Conservation (phyloP, 1,140 invertebrate species). For the Drosophila aff. region DNA sequence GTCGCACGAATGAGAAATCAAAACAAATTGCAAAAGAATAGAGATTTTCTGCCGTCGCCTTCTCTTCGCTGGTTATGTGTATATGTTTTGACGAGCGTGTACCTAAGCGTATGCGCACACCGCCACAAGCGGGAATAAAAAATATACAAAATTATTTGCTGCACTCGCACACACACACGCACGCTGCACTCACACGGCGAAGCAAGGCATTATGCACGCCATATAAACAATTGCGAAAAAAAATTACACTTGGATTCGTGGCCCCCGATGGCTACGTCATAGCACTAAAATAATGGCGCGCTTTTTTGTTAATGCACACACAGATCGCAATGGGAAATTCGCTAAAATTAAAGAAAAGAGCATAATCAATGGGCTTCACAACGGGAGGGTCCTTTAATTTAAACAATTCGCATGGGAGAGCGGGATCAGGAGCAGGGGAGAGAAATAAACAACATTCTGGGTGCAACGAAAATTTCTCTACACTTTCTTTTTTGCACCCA, state of each 20-base stretch:
- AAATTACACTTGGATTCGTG: slow-evolving; percentile 58
- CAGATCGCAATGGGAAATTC: slow-evolving; percentile 40
- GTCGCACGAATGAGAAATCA: slow-evolving; percentile 76
- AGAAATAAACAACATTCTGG: slow-evolving; percentile 69
- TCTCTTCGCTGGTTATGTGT: slow-evolving; percentile 58
- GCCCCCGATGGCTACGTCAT: slow-evolving; percentile 74
- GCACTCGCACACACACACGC: slow-evolving; percentile 49
- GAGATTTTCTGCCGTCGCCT: slow-evolving; percentile 71
- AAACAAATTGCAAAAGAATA: slow-evolving; percentile 84
- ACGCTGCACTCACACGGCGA: slow-evolving; percentile 28
- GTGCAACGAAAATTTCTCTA: slow-evolving; percentile 81
- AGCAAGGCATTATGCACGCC: slow-evolving; percentile 65
- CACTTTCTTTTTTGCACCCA: slow-evolving; percentile 78
- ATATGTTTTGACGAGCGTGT: slow-evolving; percentile 84
- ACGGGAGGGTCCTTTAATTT: slow-evolving; percentile 11
- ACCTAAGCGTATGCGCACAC: slow-evolving; percentile 80
- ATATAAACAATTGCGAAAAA: slow-evolving; percentile 70
- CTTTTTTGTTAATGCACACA: slow-evolving; percentile 64
- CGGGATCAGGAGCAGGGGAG: slow-evolving; percentile 12
- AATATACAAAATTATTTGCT: slow-evolving; percentile 75
- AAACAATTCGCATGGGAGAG: slow-evolving; percentile 23
- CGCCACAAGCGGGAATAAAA: slow-evolving; percentile 61
- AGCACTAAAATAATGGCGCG: slow-evolving; percentile 79
- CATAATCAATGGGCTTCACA: slow-evolving; percentile 33
- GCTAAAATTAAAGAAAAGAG: slow-evolving; percentile 55